These are phyloP conservation scores for Drosophila bipectinata DNA, from an alignment of 1,140 invertebrate genomes.

Conservation along the genomic window DNA sequence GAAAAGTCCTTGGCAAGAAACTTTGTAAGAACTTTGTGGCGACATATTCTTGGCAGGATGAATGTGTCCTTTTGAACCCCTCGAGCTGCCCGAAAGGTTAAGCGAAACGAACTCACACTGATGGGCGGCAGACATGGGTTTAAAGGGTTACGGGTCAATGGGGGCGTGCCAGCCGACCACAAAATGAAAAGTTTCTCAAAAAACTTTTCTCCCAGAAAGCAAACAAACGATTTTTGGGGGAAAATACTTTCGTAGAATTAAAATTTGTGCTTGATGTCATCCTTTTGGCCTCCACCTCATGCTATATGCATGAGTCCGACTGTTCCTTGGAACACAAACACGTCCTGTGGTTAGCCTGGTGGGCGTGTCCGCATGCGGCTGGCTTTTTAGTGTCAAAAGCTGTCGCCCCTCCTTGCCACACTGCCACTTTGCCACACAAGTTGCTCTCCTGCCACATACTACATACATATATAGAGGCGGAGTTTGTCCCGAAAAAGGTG, in stretches of 20 bases:
- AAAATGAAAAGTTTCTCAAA: slow-evolving; percentile 70
- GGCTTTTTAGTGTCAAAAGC: slow-evolving; percentile 76
- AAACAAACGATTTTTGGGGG: slow-evolving; percentile 65
- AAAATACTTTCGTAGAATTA: slow-evolving; percentile 69
- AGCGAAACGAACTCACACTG: slow-evolving; percentile 71
- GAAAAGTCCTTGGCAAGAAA: slow-evolving; percentile 45
- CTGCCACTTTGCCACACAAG: slow-evolving; percentile 31
- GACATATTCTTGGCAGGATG: slow-evolving; percentile 59
- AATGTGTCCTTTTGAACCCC: slow-evolving; percentile 24
- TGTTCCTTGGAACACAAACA: slow-evolving; percentile 56
- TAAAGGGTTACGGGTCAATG: slow-evolving; percentile 44
- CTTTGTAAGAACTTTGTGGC: slow-evolving; percentile 57
- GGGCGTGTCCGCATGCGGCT: slow-evolving; percentile 64
- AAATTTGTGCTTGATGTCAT: slow-evolving; percentile 48
- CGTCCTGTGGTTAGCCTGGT: slow-evolving; percentile 43
- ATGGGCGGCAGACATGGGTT: slow-evolving; percentile 56
- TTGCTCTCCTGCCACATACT: not conserved
- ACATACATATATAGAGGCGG: not conserved
- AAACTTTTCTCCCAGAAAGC: slow-evolving; percentile 46
- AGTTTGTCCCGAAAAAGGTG: slow-evolving; percentile 59
- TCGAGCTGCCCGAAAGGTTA: slow-evolving; percentile 49
- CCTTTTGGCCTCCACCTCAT: slow-evolving; percentile 2
- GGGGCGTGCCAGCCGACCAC: slow-evolving; percentile 60
- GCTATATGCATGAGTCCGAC: slow-evolving; percentile 5
- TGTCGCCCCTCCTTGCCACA: slow-evolving; percentile 42